Evolutionary conservation across 2,888 invertebrate genomes (phyloP).

Genomic region (Dorcus hopei): DNA sequence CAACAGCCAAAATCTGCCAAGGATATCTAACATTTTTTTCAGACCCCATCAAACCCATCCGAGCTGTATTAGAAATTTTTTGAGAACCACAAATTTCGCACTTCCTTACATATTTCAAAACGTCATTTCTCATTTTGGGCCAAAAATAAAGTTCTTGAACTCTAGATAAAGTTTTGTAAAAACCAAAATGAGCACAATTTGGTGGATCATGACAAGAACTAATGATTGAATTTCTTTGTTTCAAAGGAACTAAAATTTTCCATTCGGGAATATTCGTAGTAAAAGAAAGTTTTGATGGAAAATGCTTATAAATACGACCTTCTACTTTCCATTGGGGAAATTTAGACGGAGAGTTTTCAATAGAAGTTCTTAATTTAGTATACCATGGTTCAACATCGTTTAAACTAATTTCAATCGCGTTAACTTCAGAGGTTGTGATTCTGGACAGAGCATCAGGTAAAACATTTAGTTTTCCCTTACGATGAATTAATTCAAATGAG

Average conservation of each 20-base stretch:
- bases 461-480: no score
- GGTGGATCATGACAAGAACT: constrained; percentile 7
- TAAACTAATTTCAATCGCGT: no score
- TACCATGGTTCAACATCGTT: no score
- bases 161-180: constrained; percentile 20
- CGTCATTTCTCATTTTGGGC: constrained; percentile 15
- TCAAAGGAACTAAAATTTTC: not conserved
- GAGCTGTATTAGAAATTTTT: not conserved
- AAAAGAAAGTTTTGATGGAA: no score
- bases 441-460: no score
- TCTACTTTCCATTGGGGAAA: no score
- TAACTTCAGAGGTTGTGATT: no score
- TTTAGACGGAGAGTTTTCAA: no score
- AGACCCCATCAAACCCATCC: not conserved
- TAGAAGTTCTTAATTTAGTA: no score
- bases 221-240: no score
- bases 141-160: constrained; percentile 24
- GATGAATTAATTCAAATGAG: not conserved
- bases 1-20: not conserved
- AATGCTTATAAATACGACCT: no score
- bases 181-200: constrained; percentile 20
- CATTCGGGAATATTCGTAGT: constrained; percentile 6
- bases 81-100: not conserved
- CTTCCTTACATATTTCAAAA: not conserved
- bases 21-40: not conserved